Conservation (phyloP, 2,797 vertebrate species). For the Eutrigla gurnardus region DNA sequence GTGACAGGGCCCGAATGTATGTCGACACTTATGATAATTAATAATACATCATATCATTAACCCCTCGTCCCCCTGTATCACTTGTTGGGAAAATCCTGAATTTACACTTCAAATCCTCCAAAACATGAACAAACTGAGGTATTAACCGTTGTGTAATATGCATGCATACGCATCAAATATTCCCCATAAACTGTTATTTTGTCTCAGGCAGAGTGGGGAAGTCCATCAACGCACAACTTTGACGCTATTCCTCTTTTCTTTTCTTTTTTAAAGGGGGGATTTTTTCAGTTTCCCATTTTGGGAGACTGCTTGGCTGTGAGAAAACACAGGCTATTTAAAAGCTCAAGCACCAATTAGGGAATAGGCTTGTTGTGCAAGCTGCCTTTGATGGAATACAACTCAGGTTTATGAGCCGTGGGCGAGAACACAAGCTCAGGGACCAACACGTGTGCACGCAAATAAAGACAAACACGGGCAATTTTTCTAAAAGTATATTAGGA, state of each 20-base stretch:
- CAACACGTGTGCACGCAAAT: slow-evolving; percentile 5
- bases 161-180: slow-evolving; percentile 25
- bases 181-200: slow-evolving; percentile 12
- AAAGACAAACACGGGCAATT: slow-evolving; percentile 1
- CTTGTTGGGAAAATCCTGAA: no score
- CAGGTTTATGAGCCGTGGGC: slow-evolving; percentile 54
- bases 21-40: no score
- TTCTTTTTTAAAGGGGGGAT: slow-evolving; percentile 30
- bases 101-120: no score
- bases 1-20: no score
- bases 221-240: slow-evolving; percentile 24
- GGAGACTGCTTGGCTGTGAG: slow-evolving; percentile 44
- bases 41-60: no score
- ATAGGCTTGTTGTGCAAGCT: slow-evolving; percentile 53
- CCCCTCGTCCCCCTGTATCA: no score
- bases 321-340: slow-evolving; percentile 64
- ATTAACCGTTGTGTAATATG: slow-evolving; percentile 13
- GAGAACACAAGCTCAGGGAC: slow-evolving; percentile 19
- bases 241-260: slow-evolving; percentile 40
- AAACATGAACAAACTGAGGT: no score
- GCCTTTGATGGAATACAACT: slow-evolving; percentile 69
- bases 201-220: slow-evolving; percentile 1
- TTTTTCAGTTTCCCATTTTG: slow-evolving; percentile 43
- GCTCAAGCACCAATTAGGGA: slow-evolving; percentile 73
- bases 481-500: slow-evolving; percentile 11